Base-by-base conservation (phyloP, 2,888 invertebrate genomes). In the Meteorus cinctellus region DNA sequence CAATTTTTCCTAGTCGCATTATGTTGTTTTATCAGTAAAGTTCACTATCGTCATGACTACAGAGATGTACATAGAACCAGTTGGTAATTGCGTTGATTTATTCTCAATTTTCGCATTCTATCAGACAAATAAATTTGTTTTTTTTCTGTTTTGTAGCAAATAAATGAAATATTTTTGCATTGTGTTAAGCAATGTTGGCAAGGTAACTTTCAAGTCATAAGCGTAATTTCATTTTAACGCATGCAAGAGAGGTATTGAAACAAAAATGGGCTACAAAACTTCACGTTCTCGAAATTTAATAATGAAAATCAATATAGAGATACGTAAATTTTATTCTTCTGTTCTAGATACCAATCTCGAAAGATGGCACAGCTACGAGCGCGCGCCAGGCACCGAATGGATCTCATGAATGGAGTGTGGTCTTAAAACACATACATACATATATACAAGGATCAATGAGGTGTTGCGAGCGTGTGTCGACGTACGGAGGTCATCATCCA, bases 11-110 rank as follows among this genome's bases (percentile, higher is more conserved):
- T 1, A 45, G 31, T 63, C 45, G 67, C 73, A 67, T 41, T 63
- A 63, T 88, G 88, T 89, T 89, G 89, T 89, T 89, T 89, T 89
- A 89, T 89, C 89, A 89, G 89, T 89, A 89, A 55, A 55, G 84
- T 86, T 85, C 84, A 86, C 84, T 85, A 89, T 89, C 86, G 87
- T 86, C 89, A 89, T 89, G 89, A 82, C 87, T 89, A 89, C 89
- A 84, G 10, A 55, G n/a, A n/a, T 16, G 5, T n/a, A 48, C n/a
- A n/a, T 48, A n/a, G 48, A 48, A 45, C n/a, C 10, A 48, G 24
- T 24, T 8, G 5, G 19, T 55, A 55, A 55, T n/a, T 55, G 19
- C 24, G 19, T 8, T 55, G 19, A 24, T 19, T 55, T 55, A 55
- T 55, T 19, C 5, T 19, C 2, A 41, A 3, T 41, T 41, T 41